Conservation (phyloP, 2,888 invertebrate genomes). For the Stomorhina lunata region DNA sequence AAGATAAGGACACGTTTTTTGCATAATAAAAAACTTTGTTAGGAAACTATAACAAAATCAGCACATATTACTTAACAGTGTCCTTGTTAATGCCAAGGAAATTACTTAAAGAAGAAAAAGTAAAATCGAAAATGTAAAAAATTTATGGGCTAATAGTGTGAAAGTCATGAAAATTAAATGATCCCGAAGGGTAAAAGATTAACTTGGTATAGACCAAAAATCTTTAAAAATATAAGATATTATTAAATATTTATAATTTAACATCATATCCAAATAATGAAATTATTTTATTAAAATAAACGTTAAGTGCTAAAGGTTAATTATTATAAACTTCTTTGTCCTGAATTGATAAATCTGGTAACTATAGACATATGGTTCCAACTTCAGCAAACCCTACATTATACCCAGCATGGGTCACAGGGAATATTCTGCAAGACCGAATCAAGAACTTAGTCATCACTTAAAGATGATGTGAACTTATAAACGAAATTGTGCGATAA, state of each 20-base stretch:
- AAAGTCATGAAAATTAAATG: conserved; percentile 8
- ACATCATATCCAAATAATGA: no score
- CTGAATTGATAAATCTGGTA: no score
- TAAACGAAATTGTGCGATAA: no score
- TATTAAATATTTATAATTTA: neutral
- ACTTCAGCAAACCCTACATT: no score
- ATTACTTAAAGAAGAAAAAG: neutral
- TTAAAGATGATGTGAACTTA: no score
- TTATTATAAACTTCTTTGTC: no score
- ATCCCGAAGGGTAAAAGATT: conserved; percentile 49
- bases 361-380: no score
- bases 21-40: conserved; percentile 17
- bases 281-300: no score
- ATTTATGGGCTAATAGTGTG: neutral
- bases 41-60: neutral
- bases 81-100: conserved; percentile 24
- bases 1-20: conserved; percentile 41
- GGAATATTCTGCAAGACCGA: no score
- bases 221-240: conserved; percentile 39
- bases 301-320: no score
- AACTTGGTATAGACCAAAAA: conserved; percentile 35
- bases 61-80: conserved; percentile 15
- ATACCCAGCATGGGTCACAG: no score
- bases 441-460: no score
- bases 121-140: neutral